These are phyloP conservation scores for Eupithecia centaureata DNA, from an alignment of 2,888 invertebrate genomes.

Conservation along the genomic window DNA sequence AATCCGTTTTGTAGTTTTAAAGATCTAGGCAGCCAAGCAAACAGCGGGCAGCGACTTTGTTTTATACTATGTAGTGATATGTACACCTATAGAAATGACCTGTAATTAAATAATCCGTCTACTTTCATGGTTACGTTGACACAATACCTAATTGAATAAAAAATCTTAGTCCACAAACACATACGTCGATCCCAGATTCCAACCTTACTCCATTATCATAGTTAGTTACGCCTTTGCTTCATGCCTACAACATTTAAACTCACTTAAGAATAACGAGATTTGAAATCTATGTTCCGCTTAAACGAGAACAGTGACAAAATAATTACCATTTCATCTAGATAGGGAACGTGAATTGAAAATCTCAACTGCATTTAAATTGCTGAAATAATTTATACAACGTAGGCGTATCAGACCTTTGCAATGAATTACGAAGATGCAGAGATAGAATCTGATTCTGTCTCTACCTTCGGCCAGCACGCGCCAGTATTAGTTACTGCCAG, in stretches of 20 bases:
- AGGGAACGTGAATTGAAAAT: conserved; percentile 25
- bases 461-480: conserved; percentile 21
- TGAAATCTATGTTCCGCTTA: conserved; percentile 15
- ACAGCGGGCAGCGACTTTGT: too few species aligned
- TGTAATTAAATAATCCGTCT: too few species aligned
- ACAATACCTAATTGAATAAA: background rate
- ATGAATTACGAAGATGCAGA: conserved; percentile 35
- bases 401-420: conserved; percentile 35
- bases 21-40: too few species aligned
- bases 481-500: conserved; percentile 19
- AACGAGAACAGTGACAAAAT: conserved; percentile 24
- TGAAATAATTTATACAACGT: conserved; percentile 31
- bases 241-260: background rate
- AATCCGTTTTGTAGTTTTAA: too few species aligned
- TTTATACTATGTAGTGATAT: too few species aligned
- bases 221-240: background rate
- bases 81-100: too few species aligned
- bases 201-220: background rate
- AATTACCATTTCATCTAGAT: conserved; percentile 16
- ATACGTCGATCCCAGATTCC: background rate
- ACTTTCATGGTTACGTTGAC: background rate
- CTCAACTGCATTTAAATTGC: conserved; percentile 18
- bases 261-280: conserved; percentile 15
- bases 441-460: conserved; percentile 24
- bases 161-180: background rate